phyloP scores from a whole-genome alignment of 1,140 invertebrate genomes.

The Trigoniulus corallinus region DNA sequence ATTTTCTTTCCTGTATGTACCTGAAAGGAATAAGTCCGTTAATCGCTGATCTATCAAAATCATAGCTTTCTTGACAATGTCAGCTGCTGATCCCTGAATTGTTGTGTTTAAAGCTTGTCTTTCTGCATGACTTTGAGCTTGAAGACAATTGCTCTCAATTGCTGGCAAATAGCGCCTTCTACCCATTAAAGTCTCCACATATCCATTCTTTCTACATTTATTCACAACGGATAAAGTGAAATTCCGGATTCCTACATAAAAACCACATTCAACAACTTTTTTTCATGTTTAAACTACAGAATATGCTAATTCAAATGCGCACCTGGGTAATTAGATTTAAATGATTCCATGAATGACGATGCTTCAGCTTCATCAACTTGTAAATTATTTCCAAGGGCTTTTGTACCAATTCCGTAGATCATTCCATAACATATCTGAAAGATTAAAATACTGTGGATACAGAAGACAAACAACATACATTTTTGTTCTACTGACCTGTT shows the following conservation, averaged over 20 bases:
- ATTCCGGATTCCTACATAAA: conserved; percentile 28
- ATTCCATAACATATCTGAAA: conserved; percentile 85
- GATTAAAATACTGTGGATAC: neutral
- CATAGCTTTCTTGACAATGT: conserved; percentile 84
- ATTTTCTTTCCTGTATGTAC: neutral
- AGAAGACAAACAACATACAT: neutral
- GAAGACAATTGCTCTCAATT: conserved; percentile 44
- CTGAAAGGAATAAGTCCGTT: neutral
- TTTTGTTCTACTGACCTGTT: conserved; percentile 26
- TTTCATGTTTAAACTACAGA: conserved; percentile 1
- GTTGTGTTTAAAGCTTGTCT: conserved; percentile 87
- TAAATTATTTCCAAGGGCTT: conserved; percentile 62
- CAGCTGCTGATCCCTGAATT: conserved; percentile 89
- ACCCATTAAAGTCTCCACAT: conserved; percentile 63
- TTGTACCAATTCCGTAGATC: conserved; percentile 91
- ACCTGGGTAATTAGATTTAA: conserved; percentile 65
- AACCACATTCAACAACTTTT: neutral
- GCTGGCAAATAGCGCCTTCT: conserved; percentile 58
- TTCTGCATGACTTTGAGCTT: conserved; percentile 59
- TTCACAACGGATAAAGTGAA: conserved; percentile 50
- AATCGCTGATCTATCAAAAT: conserved; percentile 41
- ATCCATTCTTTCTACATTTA: conserved; percentile 51
- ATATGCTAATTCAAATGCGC: no score
- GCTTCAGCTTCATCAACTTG: conserved; percentile 67
- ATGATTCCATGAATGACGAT: conserved; percentile 55